A percentile compares a stretch with the other conserved stretches of the same genome.
These are phyloP conservation scores for Siderastrea radians DNA, from an alignment of 92 coral and sea anemone genomes.

Conservation along the genomic window DNA sequence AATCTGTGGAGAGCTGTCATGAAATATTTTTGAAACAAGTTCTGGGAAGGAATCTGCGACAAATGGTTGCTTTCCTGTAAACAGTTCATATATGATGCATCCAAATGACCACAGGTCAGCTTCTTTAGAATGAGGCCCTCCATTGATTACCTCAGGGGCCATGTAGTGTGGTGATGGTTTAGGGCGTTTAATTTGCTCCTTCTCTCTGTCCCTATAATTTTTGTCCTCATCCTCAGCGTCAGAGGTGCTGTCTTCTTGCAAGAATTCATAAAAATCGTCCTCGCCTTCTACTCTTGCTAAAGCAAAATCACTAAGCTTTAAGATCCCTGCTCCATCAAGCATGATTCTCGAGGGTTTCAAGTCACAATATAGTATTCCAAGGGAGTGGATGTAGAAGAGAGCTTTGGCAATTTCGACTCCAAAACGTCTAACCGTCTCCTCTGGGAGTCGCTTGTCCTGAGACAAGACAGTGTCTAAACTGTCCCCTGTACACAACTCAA, in stretches of 20 bases:
- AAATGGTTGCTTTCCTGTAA: slow-evolving; percentile 91
- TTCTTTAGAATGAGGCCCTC: slow-evolving; percentile 80
- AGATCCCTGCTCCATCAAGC: slow-evolving; percentile 91
- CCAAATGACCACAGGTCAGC: slow-evolving; percentile 98
- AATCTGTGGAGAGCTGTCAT: slow-evolving; percentile 73
- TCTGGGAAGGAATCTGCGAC: slow-evolving; percentile 88
- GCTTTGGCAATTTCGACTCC: slow-evolving; percentile 86
- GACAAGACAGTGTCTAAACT: slow-evolving; percentile 79
- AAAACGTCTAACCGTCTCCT: slow-evolving; percentile 83
- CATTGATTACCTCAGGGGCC: slow-evolving; percentile 98
- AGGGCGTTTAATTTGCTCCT: slow-evolving; percentile 59
- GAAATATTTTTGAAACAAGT: slow-evolving; percentile 88
- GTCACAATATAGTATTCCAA: slow-evolving; percentile 94
- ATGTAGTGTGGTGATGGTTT: slow-evolving; percentile 95
- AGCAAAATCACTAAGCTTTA: slow-evolving; percentile 95
- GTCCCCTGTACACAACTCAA: slow-evolving; percentile 96
- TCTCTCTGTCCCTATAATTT: slow-evolving; percentile 33
- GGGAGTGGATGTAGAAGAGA: slow-evolving; percentile 83
- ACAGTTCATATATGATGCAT: slow-evolving; percentile 89
- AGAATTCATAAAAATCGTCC: slow-evolving; percentile 81
- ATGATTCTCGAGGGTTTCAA: slow-evolving; percentile 87
- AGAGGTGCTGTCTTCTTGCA: slow-evolving; percentile 57
- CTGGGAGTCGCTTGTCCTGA: slow-evolving; percentile 89
- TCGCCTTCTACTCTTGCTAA: slow-evolving; percentile 95
- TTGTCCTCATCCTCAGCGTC: slow-evolving; percentile 60